Percentiles rank a stretch among this genome's conserved stretches.
These are phyloP conservation scores for Istiophorus platypterus DNA, from an alignment of 2,113 vertebrate genomes.

Conservation along the genomic window DNA sequence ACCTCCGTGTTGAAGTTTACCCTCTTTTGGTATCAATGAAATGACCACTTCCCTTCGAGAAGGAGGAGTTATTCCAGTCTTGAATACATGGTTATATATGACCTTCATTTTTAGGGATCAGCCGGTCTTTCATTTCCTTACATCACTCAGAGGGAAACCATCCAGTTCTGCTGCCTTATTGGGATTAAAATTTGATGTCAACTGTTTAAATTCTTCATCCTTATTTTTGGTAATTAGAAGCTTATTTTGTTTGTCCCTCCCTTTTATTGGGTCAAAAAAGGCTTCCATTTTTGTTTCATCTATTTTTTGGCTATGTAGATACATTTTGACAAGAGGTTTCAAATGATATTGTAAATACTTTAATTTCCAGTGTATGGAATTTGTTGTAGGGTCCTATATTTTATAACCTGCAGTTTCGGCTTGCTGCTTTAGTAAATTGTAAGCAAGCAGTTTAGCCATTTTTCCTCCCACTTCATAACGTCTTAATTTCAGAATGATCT, in stretches of 20 bases:
- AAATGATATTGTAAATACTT: background rate
- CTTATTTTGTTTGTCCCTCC: background rate
- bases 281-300: background rate
- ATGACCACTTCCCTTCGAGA: no score
- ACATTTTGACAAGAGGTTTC: background rate
- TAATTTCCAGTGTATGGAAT: background rate
- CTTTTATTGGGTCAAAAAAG: background rate
- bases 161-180: background rate
- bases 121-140: no score
- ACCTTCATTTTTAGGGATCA: no score
- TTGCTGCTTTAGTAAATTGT: background rate
- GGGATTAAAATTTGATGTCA: background rate
- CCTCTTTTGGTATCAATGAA: no score
- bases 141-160: background rate
- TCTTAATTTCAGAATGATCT: no score
- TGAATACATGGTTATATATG: no score
- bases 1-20: no score
- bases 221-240: background rate
- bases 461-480: background rate
- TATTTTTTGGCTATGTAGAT: background rate
- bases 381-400: background rate
- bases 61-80: no score
- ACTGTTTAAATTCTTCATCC: constrained; percentile 3
- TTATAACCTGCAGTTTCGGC: background rate
- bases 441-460: no score